Conservation (phyloP, 2,888 invertebrate species). For the Busseola fusca region DNA sequence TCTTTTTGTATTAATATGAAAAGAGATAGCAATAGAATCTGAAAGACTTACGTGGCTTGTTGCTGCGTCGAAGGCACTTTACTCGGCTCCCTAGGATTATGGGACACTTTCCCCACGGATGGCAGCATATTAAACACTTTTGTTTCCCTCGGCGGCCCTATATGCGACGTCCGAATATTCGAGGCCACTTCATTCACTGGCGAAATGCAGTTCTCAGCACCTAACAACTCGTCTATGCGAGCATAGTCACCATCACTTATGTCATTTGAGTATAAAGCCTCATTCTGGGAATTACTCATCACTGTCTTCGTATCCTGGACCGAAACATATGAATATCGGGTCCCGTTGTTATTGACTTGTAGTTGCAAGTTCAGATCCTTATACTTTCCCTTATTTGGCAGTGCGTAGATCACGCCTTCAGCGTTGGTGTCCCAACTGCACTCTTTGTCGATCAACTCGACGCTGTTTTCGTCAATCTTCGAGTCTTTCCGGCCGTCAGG, state of each 20-base stretch:
- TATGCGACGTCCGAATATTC: constrained; percentile 83
- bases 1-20: not conserved
- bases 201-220: constrained; percentile 84
- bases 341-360: constrained; percentile 86
- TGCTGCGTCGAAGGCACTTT: constrained; percentile 81
- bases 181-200: constrained; percentile 78
- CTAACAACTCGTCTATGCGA: constrained; percentile 83
- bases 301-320: constrained; percentile 85
- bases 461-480: constrained; percentile 82
- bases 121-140: constrained; percentile 83
- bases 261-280: constrained; percentile 83
- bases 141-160: constrained; percentile 73
- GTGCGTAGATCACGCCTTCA: constrained; percentile 86
- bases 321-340: constrained; percentile 85
- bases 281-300: constrained; percentile 86
- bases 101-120: constrained; percentile 82
- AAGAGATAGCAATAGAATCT: not conserved
- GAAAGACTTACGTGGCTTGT: constrained; percentile 75
- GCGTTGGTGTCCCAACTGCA: constrained; percentile 89
- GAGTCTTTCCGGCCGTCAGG: constrained; percentile 69
- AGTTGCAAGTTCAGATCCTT: constrained; percentile 85
- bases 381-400: constrained; percentile 87
- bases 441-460: constrained; percentile 88
- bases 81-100: constrained; percentile 76
- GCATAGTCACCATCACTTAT: constrained; percentile 85